Evolutionary conservation across 2,797 vertebrate genomes (phyloP).

Genomic region (Megaceryle alcyon): DNA sequence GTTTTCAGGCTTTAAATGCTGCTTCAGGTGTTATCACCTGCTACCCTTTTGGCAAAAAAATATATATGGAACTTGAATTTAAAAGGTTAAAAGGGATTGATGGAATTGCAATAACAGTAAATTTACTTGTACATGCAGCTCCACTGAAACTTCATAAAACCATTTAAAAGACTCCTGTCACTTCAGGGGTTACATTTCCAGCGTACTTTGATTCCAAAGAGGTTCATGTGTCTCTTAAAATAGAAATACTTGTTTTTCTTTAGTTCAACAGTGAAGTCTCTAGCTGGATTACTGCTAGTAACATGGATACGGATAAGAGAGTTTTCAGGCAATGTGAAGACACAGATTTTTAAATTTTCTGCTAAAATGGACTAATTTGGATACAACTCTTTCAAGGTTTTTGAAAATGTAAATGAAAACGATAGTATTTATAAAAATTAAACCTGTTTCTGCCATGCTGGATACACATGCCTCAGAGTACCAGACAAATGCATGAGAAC

Average conservation of each 20-base stretch:
- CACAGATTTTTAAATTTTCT: not conserved
- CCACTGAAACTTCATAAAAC: not conserved
- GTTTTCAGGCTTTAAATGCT: not conserved
- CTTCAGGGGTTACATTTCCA: constrained; percentile 32
- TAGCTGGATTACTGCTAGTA: not conserved
- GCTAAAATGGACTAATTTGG: not conserved
- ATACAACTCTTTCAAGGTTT: not conserved
- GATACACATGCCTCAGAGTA: not conserved
- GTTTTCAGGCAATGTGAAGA: not conserved
- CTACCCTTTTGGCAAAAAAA: not conserved
- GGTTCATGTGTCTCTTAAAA: constrained; percentile 34
- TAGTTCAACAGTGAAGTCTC: not conserved
- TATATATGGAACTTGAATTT: not conserved
- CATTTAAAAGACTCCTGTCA: not conserved
- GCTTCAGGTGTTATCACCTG: not conserved
- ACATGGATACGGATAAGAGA: not conserved
- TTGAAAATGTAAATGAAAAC: constrained; percentile 12
- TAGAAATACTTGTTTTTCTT: constrained; percentile 41
- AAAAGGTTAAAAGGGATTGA: not conserved
- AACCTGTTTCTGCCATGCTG: not conserved
- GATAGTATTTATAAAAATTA: not conserved
- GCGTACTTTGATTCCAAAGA: not conserved
- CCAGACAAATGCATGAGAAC: not conserved
- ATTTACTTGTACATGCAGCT: not conserved
- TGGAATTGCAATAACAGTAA: not conserved